Percentiles rank a stretch among this genome's conserved stretches.
Conservation (phyloP, 2,797 vertebrate genomes). For the Sparidentex hasta region DNA sequence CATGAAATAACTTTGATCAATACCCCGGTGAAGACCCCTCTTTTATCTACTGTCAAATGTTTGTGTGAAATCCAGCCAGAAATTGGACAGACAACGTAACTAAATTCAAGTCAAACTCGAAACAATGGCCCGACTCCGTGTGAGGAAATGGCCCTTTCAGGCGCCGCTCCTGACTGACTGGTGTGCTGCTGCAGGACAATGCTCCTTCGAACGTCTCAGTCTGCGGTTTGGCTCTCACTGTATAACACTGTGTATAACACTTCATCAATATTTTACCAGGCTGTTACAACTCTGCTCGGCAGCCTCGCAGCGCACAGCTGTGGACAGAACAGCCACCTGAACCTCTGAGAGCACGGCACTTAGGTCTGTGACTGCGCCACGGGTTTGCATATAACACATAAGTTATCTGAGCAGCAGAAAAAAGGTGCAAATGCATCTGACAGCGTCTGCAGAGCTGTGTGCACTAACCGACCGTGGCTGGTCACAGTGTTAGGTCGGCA, state of each 20-base stretch:
- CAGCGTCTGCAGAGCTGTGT: slow-evolving; percentile 6
- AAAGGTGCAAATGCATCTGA: slow-evolving; percentile 5
- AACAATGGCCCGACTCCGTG: background rate
- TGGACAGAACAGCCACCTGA: slow-evolving; percentile 17
- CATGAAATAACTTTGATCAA: background rate
- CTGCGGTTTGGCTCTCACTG: slow-evolving; percentile 54
- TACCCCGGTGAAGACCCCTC: too few species aligned
- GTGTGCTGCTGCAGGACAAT: background rate
- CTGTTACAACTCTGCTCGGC: slow-evolving; percentile 24
- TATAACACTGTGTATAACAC: slow-evolving; percentile 60
- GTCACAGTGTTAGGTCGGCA: slow-evolving; percentile 29
- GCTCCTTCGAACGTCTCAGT: slow-evolving; percentile 30
- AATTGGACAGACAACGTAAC: background rate
- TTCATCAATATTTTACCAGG: slow-evolving; percentile 68
- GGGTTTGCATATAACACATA: background rate
- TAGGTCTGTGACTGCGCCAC: background rate
- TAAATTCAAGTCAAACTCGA: background rate
- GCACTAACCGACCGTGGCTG: slow-evolving; percentile 55
- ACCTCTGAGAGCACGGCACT: background rate
- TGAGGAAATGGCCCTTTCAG: slow-evolving; percentile 8
- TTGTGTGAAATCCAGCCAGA: background rate
- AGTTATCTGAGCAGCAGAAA: background rate
- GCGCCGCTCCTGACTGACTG: slow-evolving; percentile 13
- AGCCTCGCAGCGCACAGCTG: slow-evolving; percentile 7
- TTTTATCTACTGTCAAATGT: background rate